These are phyloP conservation scores for Orestias chungarensis DNA, from an alignment of 2,797 vertebrate genomes.

Conservation along the genomic window DNA sequence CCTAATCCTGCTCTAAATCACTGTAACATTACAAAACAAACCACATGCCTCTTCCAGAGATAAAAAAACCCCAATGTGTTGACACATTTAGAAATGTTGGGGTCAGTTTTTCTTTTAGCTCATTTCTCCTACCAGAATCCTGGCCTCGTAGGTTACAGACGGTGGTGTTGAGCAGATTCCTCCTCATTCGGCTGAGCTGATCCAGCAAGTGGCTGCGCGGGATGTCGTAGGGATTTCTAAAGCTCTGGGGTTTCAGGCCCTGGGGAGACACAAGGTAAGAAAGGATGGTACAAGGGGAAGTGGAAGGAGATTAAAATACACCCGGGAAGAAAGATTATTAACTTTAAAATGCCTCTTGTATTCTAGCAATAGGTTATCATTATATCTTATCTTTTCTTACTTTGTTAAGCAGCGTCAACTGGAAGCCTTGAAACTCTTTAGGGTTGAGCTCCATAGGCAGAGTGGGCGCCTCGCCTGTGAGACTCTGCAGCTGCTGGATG, in stretches of 20 bases:
- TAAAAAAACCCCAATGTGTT: too few species aligned
- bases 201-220: constrained; percentile 92
- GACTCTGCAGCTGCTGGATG: constrained; percentile 90
- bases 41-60: too few species aligned
- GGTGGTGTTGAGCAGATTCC: constrained; percentile 90
- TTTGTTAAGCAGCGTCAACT: constrained; percentile 92
- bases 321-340: not conserved
- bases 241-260: constrained; percentile 94
- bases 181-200: constrained; percentile 96
- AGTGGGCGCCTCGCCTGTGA: constrained; percentile 85
- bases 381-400: constrained; percentile 71
- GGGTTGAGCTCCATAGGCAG: constrained; percentile 88
- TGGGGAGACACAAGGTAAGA: constrained; percentile 53
- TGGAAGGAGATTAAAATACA: not conserved
- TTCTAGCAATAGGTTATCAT: not conserved
- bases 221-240: constrained; percentile 96
- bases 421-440: constrained; percentile 96
- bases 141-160: constrained; percentile 89
- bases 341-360: not conserved
- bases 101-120: too few species aligned
- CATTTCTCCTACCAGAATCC: constrained; percentile 94
- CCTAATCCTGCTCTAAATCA: too few species aligned
- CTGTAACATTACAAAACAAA: too few species aligned
- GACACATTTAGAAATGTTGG: too few species aligned
- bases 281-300: constrained; percentile 18